Percentiles rank a stretch among this genome's conserved stretches.
Evolutionary conservation across 2,797 vertebrate genomes (phyloP).

Genomic region (Acipenser transmontanus): DNA sequence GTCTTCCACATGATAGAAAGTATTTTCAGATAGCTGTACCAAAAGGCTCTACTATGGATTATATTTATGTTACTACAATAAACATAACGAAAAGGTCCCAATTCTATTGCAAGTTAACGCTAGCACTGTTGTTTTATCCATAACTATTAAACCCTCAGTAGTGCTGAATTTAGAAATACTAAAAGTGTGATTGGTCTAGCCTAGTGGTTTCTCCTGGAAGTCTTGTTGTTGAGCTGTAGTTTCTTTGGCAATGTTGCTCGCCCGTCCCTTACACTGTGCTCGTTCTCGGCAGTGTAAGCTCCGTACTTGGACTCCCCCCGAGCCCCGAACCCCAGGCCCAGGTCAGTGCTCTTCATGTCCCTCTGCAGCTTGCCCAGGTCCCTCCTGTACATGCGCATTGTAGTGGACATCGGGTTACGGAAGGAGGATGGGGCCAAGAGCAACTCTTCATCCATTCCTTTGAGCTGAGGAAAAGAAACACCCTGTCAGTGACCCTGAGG

Average conservation of each 20-base stretch:
- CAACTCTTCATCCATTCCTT: conserved; percentile 89
- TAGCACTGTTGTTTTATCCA: too few species aligned
- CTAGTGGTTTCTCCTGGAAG: too few species aligned
- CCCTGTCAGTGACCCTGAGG: background rate
- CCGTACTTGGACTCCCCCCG: conserved; percentile 55
- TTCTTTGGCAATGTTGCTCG: background rate
- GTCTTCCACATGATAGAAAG: too few species aligned
- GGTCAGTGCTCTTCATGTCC: conserved; percentile 66
- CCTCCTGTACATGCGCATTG: conserved; percentile 74
- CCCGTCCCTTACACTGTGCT: conserved; percentile 73
- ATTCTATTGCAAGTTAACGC: too few species aligned
- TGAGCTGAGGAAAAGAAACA: conserved; percentile 54
- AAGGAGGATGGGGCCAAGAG: conserved; percentile 72
- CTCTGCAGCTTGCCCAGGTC: conserved; percentile 83
- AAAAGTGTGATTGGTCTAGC: too few species aligned
- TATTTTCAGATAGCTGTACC: too few species aligned
- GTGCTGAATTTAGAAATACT: too few species aligned
- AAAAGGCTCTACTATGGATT: too few species aligned
- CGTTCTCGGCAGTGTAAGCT: conserved; percentile 72
- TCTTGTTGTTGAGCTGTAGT: too few species aligned
- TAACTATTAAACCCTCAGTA: too few species aligned
- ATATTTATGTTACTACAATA: too few species aligned
- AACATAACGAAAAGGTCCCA: too few species aligned
- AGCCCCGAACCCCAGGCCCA: conserved; percentile 48
- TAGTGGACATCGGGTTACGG: conserved; percentile 79